Evolutionary conservation across 2,888 invertebrate species (phyloP).

Genomic region (Liopterus haemorrhoidalis): DNA sequence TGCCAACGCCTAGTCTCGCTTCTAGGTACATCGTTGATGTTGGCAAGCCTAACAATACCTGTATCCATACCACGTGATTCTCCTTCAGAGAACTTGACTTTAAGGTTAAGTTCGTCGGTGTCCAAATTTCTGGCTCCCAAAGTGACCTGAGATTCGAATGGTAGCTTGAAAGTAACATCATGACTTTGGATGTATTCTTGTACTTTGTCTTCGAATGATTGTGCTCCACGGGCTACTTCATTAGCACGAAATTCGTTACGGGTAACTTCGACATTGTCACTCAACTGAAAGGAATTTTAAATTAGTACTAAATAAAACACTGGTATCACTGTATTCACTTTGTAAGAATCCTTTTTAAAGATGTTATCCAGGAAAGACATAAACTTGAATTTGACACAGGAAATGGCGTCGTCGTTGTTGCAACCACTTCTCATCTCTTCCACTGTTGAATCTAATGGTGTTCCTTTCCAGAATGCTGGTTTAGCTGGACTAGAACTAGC

Average conservation of each 20-base stretch:
- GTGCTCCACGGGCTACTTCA: conserved; percentile 54
- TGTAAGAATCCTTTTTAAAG: conserved; percentile 71
- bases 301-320: neutral
- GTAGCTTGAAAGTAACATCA: conserved; percentile 72
- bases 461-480: conserved; percentile 63
- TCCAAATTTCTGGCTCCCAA: conserved; percentile 73
- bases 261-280: conserved; percentile 65
- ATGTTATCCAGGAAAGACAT: conserved; percentile 72
- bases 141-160: conserved; percentile 66
- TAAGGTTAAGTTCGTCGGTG: conserved; percentile 67
- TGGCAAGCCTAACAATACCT: too few species aligned
- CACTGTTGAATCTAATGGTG: conserved; percentile 65
- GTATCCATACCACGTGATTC: too few species aligned
- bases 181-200: conserved; percentile 70
- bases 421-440: conserved; percentile 73
- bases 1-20: too few species aligned
- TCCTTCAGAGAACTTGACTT: conserved; percentile 56
- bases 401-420: conserved; percentile 66
- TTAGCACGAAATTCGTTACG: conserved; percentile 62
- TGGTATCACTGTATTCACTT: conserved; percentile 49
- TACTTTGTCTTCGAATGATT: conserved; percentile 61
- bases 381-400: conserved; percentile 78
- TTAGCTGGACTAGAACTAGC: conserved; percentile 56
- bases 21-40: too few species aligned
- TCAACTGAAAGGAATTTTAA: neutral